Evolutionary conservation across 1,140 invertebrate genomes (phyloP).

Genomic region (Leptonema lineaticorne): DNA sequence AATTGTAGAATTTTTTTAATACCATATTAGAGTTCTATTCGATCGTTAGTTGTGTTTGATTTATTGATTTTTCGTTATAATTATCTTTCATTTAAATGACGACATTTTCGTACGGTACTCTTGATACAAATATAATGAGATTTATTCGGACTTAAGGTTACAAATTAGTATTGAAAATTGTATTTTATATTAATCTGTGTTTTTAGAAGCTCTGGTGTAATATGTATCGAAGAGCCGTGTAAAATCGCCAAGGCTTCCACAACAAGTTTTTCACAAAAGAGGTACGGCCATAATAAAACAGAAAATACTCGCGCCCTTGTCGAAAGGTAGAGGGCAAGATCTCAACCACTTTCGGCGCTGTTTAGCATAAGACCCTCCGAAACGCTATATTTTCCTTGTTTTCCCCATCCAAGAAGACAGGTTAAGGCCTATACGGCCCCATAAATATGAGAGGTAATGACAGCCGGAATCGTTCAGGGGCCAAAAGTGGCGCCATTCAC

Average conservation of each 20-base stretch:
- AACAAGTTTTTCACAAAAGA: conserved; percentile 21
- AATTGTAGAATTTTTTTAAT: too few species aligned
- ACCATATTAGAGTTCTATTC: too few species aligned
- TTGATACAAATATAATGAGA: too few species aligned
- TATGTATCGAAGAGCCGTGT: background rate
- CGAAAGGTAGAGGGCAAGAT: conserved; percentile 23
- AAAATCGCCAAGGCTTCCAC: conserved; percentile 2
- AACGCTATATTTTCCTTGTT: conserved; percentile 34
- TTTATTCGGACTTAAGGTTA: too few species aligned
- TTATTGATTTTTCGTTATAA: too few species aligned
- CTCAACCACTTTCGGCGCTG: conserved; percentile 33
- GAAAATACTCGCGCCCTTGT: conserved; percentile 27
- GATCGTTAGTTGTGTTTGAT: too few species aligned
- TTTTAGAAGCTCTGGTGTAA: too few species aligned
- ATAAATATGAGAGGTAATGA: conserved; percentile 39
- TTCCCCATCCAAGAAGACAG: conserved; percentile 32
- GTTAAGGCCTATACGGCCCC: conserved; percentile 34
- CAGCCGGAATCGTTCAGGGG: conserved; percentile 31
- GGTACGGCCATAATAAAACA: conserved; percentile 25
- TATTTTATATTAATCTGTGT: too few species aligned
- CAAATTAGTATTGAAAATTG: too few species aligned
- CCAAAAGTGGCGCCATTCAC: conserved; percentile 31
- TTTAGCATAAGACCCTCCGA: conserved; percentile 35
- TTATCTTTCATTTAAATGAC: too few species aligned
- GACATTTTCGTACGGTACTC: too few species aligned